Evolutionary conservation across 2,797 vertebrate genomes (phyloP), one percentile per base, ranked within the genome.

Genomic region (Basileuterus tristriatus): DNA sequence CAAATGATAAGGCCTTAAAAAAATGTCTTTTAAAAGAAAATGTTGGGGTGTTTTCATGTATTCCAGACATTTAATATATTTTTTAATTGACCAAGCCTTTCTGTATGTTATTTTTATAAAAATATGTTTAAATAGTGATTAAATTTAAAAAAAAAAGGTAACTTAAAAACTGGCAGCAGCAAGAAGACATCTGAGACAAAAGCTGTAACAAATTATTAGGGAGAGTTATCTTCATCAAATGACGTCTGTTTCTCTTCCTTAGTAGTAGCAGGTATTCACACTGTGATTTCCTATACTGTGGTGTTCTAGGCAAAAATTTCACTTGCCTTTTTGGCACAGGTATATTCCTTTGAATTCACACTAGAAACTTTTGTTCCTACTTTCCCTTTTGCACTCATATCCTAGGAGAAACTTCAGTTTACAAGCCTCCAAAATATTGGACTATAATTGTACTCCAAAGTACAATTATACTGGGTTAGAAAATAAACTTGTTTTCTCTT

Each of bases 261-360:
- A 69, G 63, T 83, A 22, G 22, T 93, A 80, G 36, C 11, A 83
- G 37, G n/a, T 78, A 55, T 78, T 83, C 32, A 46, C 27, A 49
- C 5, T 77, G 26, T 27, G 36, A 34, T 79, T 92, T 91, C 22
- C 75, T 72, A 8, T 71, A 10, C 23, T 49, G 22, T 59, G 15
- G 7, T 65, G n/a, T 72, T 71, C 29, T 53, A 55, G 27, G 37
- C 24, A 67, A 43, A 85, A 93, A 71, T 89, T 89, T 87, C n/a
- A 49, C n/a, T 90, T 83, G 17, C 24, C 43, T 91, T 95, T 86
- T 83, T 85, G 70, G 36, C 52, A 75, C 47, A 70, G 41, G 6
- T 72, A 11, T 21, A 3, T 90, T 9, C 14, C 20, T 92, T 79
- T 87, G 24, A 89, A 76, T 50, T 89, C 20, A 36, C 8, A 60